Evolutionary conservation across 92 coral and sea anemone species (phyloP).

Genomic region (Blastomussa wellsi): DNA sequence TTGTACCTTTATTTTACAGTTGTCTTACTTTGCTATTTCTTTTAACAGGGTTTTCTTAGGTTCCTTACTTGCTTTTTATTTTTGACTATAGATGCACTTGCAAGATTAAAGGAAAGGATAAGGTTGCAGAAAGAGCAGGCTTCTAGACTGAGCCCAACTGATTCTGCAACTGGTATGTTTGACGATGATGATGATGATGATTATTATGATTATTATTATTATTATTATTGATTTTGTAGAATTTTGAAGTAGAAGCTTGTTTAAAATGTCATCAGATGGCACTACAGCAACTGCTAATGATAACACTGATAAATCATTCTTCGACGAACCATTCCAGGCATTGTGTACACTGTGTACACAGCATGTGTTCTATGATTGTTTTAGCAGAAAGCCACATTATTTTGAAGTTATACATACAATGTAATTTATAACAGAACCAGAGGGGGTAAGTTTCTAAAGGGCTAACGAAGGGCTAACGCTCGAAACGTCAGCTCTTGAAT

Average conservation of each 20-base stretch:
- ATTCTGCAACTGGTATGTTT: slow-evolving; percentile 4
- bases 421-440: no score
- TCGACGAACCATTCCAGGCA: background rate
- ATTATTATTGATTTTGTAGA: background rate
- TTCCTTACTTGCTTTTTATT: background rate
- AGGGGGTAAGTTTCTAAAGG: no score
- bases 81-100: slow-evolving; percentile 61
- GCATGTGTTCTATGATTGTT: background rate
- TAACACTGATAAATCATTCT: background rate
- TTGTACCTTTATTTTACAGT: slow-evolving; percentile 18
- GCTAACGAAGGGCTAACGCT: no score
- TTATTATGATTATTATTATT: no score
- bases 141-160: slow-evolving; percentile 31
- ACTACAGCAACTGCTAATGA: no score
- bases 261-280: background rate
- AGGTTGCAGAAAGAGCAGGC: slow-evolving; percentile 73
- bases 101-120: slow-evolving; percentile 82
- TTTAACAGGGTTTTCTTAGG: background rate
- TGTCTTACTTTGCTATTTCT: background rate
- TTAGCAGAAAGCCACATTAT: background rate
- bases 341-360: background rate
- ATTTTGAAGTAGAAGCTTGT: background rate
- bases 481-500: no score
- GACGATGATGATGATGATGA: no score
- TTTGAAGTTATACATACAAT: no score